Evolutionary conservation across 2,113 vertebrate species (phyloP).

Genomic region (Castor canadensis): DNA sequence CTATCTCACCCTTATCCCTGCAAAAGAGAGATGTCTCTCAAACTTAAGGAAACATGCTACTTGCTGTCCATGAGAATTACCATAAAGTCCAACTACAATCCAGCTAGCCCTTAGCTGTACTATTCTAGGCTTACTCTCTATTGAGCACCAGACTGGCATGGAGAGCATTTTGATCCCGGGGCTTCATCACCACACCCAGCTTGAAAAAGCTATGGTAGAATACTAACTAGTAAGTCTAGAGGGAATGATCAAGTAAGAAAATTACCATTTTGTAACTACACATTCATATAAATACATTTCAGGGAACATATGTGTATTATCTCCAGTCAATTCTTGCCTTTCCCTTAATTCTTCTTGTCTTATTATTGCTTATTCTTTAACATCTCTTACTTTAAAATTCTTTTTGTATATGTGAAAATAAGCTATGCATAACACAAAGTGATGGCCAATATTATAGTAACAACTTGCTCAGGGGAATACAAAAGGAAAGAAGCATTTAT

Average conservation of each 20-base stretch:
- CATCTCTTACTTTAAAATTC: background rate
- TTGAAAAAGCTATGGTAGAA: too few species aligned
- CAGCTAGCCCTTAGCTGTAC: background rate
- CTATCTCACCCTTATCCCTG: background rate
- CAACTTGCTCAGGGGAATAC: background rate
- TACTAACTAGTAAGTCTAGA: too few species aligned
- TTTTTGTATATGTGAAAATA: background rate
- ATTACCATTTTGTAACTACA: too few species aligned
- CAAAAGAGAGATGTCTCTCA: too few species aligned
- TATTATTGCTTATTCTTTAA: constrained; percentile 15
- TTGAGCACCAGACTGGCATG: too few species aligned
- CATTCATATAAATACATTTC: background rate
- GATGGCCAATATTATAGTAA: background rate
- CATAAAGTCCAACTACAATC: background rate
- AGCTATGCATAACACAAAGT: background rate
- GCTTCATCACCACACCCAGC: too few species aligned
- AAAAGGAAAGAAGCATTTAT: background rate
- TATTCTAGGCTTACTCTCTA: background rate
- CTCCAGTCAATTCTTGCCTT: background rate
- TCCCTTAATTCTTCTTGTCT: background rate
- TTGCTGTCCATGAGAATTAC: background rate
- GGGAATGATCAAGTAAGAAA: too few species aligned
- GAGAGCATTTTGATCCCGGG: too few species aligned
- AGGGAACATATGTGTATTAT: too few species aligned
- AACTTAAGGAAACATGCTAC: background rate